These are phyloP conservation scores for Meta bourneti DNA, from an alignment of 2,888 invertebrate genomes.

Conservation along the genomic window DNA sequence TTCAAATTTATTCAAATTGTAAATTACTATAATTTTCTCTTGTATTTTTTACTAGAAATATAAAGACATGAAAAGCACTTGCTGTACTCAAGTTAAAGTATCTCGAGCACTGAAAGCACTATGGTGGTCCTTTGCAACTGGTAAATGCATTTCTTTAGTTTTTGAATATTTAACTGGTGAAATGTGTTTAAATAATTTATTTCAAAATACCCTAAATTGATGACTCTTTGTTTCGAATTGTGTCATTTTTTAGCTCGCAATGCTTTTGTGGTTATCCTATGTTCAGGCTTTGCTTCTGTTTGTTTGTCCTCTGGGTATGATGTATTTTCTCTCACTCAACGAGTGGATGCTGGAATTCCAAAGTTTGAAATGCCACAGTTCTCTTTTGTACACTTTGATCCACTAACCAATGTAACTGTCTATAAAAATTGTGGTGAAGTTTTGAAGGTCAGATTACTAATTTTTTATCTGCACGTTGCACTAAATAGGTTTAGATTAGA, in stretches of 20 bases:
- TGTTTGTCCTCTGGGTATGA: constrained; percentile 79
- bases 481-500: too few relatives aligned
- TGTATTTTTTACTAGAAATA: constrained; percentile 47
- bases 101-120: constrained; percentile 63
- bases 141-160: constrained; percentile 22
- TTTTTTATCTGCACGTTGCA: not conserved
- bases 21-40: not conserved
- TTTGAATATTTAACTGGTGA: not conserved
- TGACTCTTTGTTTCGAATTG: not conserved
- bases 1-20: not conserved
- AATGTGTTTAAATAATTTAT: not conserved
- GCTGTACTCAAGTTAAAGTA: constrained; percentile 28
- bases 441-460: constrained; percentile 46
- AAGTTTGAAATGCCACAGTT: constrained; percentile 77
- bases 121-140: constrained; percentile 77
- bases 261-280: constrained; percentile 88
- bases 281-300: constrained; percentile 85
- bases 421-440: constrained; percentile 61
- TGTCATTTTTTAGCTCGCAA: constrained; percentile 82
- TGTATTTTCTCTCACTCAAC: constrained; percentile 78
- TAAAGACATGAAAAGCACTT: constrained; percentile 58
- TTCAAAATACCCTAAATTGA: not conserved
- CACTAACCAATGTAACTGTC: constrained; percentile 52
- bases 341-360: constrained; percentile 78
- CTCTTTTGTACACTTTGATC: constrained; percentile 57